Conservation (phyloP, 2,888 invertebrate genomes). For the Crioceris asparagi region DNA sequence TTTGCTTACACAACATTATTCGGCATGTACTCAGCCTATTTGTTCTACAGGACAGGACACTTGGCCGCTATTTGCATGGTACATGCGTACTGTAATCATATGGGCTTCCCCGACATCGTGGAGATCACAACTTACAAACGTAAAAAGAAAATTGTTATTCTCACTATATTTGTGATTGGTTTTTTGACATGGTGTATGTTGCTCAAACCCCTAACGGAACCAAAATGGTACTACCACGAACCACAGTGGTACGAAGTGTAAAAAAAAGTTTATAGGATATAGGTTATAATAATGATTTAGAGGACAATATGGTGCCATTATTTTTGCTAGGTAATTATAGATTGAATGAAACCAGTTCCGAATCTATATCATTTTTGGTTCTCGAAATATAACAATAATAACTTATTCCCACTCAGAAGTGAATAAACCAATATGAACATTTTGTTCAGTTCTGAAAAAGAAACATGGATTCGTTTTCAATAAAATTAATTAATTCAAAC, state of each 20-base stretch:
- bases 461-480: no score
- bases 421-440: no score
- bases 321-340: no score
- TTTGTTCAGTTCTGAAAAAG: no score
- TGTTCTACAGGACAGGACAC: slow-evolving; percentile 85
- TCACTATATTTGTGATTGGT: slow-evolving; percentile 62
- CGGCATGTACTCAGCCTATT: slow-evolving; percentile 88
- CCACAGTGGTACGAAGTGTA: slow-evolving; percentile 18
- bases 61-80: slow-evolving; percentile 78
- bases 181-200: slow-evolving; percentile 67
- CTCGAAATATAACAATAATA: no score
- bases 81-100: slow-evolving; percentile 93
- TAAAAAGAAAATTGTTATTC: slow-evolving; percentile 49
- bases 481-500: no score
- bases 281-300: no score
- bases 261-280: slow-evolving; percentile 3
- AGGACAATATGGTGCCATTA: no score
- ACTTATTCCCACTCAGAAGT: no score
- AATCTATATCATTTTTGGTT: no score
- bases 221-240: slow-evolving; percentile 35
- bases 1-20: slow-evolving; percentile 85
- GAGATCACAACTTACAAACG: slow-evolving; percentile 53
- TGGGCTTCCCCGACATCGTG: slow-evolving; percentile 86
- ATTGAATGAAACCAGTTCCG: no score
- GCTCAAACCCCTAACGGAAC: slow-evolving; percentile 64